Evolutionary conservation across 2,888 invertebrate species (phyloP).

Genomic region (Sthenelais limicola): DNA sequence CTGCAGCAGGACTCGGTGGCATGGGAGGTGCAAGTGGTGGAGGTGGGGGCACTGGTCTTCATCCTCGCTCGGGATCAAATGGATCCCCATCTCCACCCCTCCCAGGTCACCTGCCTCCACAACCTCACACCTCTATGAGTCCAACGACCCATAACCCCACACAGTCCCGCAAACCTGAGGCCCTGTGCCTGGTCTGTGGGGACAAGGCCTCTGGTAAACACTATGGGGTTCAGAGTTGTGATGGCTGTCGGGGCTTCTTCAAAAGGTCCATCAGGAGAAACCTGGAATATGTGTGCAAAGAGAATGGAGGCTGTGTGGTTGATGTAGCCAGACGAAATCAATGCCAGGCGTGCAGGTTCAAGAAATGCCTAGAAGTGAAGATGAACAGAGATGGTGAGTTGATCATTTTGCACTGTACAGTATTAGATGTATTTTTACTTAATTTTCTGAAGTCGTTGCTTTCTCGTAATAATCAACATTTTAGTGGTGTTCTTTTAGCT

Average conservation of each 20-base stretch:
- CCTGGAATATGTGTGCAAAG: slow-evolving; percentile 93
- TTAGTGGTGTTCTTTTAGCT: too few relatives aligned
- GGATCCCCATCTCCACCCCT: slow-evolving; percentile 28
- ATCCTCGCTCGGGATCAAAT: not conserved
- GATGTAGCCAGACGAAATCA: slow-evolving; percentile 94
- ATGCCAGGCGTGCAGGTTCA: slow-evolving; percentile 94
- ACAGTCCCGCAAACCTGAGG: slow-evolving; percentile 71
- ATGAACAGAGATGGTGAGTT: slow-evolving; percentile 93
- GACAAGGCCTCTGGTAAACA: slow-evolving; percentile 73
- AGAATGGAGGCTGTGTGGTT: slow-evolving; percentile 88
- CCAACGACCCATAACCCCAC: slow-evolving; percentile 10
- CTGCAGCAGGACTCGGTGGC: too few relatives aligned
- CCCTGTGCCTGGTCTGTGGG: slow-evolving; percentile 73
- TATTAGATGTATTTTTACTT: too few relatives aligned
- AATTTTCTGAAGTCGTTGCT: too few relatives aligned
- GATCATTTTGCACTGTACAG: slow-evolving; percentile 14
- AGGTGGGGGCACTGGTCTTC: not conserved
- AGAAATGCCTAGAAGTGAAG: slow-evolving; percentile 90
- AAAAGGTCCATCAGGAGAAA: slow-evolving; percentile 91
- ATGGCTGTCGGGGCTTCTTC: slow-evolving; percentile 87
- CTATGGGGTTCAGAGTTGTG: slow-evolving; percentile 75
- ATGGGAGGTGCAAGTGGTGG: not conserved
- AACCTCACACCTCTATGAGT: slow-evolving; percentile 10
- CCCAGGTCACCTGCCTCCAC: not conserved
- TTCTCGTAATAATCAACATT: too few relatives aligned